Conservation (phyloP, 2,797 vertebrate genomes). For the Dallia pectoralis region DNA sequence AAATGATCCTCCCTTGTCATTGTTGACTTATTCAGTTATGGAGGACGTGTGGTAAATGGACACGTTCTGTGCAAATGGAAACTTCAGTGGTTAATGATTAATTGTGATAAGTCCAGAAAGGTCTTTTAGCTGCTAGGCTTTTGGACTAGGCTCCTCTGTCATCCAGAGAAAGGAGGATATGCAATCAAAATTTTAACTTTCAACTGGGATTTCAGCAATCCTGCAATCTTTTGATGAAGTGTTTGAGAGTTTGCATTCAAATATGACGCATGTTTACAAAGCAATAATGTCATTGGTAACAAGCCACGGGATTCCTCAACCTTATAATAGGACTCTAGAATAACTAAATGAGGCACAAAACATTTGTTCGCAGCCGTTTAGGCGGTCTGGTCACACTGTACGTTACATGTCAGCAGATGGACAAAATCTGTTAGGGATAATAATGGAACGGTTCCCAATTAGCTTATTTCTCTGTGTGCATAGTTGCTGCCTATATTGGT, state of each 20-base stretch:
- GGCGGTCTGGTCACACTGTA: not conserved
- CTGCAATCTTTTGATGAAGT: not conserved
- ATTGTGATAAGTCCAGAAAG: constrained; percentile 51
- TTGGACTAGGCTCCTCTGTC: constrained; percentile 34
- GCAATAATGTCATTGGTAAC: not conserved
- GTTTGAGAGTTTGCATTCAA: not conserved
- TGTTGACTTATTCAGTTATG: constrained; percentile 77
- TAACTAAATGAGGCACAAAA: not conserved
- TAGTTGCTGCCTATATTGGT: not conserved
- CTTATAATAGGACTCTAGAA: not conserved
- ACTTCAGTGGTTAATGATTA: constrained; percentile 69
- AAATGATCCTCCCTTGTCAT: constrained; percentile 59
- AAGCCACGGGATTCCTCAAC: not conserved
- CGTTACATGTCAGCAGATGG: not conserved
- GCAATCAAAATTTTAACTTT: constrained; percentile 3
- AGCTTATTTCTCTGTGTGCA: not conserved
- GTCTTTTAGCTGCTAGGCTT: constrained; percentile 30
- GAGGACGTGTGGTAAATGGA: constrained; percentile 66
- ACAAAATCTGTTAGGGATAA: not conserved
- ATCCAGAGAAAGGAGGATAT: constrained; percentile 1
- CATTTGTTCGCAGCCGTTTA: not conserved
- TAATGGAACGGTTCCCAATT: constrained; percentile 3
- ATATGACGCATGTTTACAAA: not conserved
- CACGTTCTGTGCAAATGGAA: constrained; percentile 68
- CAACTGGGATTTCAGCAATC: constrained; percentile 26